phyloP scores from a whole-genome alignment of 2,797 vertebrate genomes.

The Onychomys torridus region DNA sequence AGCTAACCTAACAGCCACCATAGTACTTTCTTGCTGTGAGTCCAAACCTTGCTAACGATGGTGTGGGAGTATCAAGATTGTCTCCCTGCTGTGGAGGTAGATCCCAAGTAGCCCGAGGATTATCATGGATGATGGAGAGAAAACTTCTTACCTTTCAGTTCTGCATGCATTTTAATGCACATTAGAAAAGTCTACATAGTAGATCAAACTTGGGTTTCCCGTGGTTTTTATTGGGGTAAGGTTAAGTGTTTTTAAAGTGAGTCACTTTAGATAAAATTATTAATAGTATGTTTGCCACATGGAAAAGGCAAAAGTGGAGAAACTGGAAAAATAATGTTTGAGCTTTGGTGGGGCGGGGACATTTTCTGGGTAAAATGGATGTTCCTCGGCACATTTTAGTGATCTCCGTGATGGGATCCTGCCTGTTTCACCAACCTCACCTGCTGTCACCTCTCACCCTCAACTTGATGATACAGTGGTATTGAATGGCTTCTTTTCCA shows the following conservation, averaged over 20 bases:
- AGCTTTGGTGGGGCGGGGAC: not conserved
- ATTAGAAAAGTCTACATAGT: conserved; percentile 30
- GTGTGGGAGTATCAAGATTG: not conserved
- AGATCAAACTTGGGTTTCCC: not conserved
- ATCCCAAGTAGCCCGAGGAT: not conserved
- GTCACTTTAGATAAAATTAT: conserved; percentile 56
- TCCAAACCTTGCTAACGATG: not conserved
- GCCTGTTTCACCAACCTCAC: conserved; percentile 22
- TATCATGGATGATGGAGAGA: not conserved
- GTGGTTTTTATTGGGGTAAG: not conserved
- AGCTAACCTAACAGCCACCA: not conserved
- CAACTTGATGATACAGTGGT: conserved; percentile 33
- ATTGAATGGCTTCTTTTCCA: conserved; percentile 27
- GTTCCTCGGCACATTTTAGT: not conserved
- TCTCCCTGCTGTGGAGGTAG: not conserved
- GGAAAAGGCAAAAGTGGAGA: conserved; percentile 47
- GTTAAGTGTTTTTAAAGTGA: conserved; percentile 20
- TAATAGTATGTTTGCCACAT: conserved; percentile 32
- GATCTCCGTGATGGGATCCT: not conserved
- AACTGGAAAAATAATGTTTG: not conserved
- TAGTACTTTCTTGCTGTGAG: conserved; percentile 13
- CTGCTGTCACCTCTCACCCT: conserved; percentile 20
- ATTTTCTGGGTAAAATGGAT: conserved; percentile 7
- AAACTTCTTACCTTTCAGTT: conserved; percentile 56
- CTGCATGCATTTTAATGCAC: conserved; percentile 27